A percentile compares a stretch with the other conserved stretches of the same genome.
Conservation (phyloP, 1,140 invertebrate species). For the Penaeus indicus region DNA sequence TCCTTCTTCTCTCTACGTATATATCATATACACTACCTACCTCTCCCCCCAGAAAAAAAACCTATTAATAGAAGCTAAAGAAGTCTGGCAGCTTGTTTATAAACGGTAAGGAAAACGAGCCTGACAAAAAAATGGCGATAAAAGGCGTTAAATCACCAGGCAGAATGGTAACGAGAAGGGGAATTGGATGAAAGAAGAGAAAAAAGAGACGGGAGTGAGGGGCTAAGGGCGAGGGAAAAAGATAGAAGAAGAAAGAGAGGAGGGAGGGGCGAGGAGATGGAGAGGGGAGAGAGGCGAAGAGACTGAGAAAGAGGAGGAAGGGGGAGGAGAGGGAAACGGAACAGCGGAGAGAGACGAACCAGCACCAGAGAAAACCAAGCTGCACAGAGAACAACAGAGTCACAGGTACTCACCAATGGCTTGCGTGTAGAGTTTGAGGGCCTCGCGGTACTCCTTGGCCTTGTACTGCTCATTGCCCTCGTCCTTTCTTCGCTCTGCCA, state of each 20-base stretch:
- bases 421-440: constrained; percentile 86
- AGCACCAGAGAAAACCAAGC: not conserved
- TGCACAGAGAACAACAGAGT: not conserved
- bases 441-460: constrained; percentile 87
- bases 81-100: no score
- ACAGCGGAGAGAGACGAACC: not conserved
- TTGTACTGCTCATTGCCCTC: constrained; percentile 89
- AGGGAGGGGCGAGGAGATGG: not conserved
- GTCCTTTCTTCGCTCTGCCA: constrained; percentile 89
- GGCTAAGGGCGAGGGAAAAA: not conserved
- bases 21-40: not conserved
- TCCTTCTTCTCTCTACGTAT: not conserved
- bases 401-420: constrained; percentile 80
- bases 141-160: no score
- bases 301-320: not conserved
- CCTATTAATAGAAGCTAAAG: no score
- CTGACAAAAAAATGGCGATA: not conserved
- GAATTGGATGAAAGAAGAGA: no score
- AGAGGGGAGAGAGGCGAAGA: not conserved
- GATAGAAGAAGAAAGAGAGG: not conserved
- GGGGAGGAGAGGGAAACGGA: not conserved
- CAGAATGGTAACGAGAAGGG: no score
- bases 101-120: not conserved
- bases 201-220: not conserved
- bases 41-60: not conserved